Evolutionary conservation across 2,113 vertebrate genomes (phyloP).

Genomic region (Istiophorus platypterus): DNA sequence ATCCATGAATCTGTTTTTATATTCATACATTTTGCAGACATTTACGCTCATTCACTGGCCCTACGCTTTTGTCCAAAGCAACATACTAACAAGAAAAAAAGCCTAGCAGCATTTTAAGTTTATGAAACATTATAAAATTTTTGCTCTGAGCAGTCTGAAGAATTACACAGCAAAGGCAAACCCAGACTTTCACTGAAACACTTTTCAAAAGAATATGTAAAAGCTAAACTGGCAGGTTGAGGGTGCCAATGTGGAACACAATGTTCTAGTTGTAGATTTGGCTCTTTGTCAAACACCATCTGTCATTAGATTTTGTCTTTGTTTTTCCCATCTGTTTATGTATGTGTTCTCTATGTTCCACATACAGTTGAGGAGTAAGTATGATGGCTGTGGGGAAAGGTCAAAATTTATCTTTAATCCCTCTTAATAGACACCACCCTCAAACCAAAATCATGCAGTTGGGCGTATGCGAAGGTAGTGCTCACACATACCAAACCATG

Average conservation of each 20-base stretch:
- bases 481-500: background rate
- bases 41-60: background rate
- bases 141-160: too few species aligned
- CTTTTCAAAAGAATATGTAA: background rate
- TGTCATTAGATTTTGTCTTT: background rate
- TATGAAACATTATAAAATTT: background rate
- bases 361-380: conserved; percentile 29
- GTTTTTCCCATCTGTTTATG: background rate
- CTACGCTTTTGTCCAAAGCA: too few species aligned
- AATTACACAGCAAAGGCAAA: background rate
- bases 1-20: background rate
- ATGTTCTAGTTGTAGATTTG: background rate
- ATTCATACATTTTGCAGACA: too few species aligned
- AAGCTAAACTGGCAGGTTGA: background rate
- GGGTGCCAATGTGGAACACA: rapidly evolving
- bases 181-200: conserved; percentile 15
- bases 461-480: background rate
- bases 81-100: too few species aligned
- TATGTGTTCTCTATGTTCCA: conserved; percentile 3
- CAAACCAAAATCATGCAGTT: conserved; percentile 32
- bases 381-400: conserved; percentile 34
- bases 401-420: conserved; percentile 27
- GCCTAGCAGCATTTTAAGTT: too few species aligned
- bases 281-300: background rate
- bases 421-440: conserved; percentile 26